Conservation (phyloP, 2,113 vertebrate genomes). For the Mastomys coucha region DNA sequence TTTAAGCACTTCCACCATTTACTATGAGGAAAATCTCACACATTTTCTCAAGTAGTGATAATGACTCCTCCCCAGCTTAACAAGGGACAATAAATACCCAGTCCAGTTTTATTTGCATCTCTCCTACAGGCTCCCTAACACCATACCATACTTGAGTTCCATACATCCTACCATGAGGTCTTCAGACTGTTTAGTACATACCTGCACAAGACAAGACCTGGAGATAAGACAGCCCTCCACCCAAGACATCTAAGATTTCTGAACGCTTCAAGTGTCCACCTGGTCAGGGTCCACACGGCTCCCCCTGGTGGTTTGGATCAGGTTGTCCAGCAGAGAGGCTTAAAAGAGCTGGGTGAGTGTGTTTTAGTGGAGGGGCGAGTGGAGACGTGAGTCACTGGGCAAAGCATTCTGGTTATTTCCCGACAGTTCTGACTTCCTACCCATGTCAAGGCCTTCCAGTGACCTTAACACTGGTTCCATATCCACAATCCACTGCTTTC, state of each 20-base stretch:
- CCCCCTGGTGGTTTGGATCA: background rate
- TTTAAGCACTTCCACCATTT: background rate
- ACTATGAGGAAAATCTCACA: background rate
- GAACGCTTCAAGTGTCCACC: background rate
- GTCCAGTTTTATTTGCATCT: background rate
- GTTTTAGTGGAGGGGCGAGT: background rate
- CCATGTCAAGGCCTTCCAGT: background rate
- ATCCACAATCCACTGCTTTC: background rate
- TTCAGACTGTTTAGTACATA: background rate
- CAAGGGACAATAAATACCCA: background rate
- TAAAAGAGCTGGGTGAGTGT: background rate
- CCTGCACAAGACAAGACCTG: background rate
- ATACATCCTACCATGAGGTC: background rate
- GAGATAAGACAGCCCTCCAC: background rate
- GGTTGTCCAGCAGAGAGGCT: background rate
- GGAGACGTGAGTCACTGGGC: background rate
- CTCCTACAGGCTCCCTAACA: fast-evolving
- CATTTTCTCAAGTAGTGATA: background rate
- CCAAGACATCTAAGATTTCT: background rate
- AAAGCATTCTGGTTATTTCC: background rate
- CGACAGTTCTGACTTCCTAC: background rate
- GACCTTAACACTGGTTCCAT: background rate
- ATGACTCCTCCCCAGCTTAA: background rate
- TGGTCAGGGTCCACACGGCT: background rate
- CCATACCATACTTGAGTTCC: background rate